These are phyloP conservation scores for Pygocentrus nattereri DNA, from an alignment of 2,797 vertebrate species.

Conservation along the genomic window DNA sequence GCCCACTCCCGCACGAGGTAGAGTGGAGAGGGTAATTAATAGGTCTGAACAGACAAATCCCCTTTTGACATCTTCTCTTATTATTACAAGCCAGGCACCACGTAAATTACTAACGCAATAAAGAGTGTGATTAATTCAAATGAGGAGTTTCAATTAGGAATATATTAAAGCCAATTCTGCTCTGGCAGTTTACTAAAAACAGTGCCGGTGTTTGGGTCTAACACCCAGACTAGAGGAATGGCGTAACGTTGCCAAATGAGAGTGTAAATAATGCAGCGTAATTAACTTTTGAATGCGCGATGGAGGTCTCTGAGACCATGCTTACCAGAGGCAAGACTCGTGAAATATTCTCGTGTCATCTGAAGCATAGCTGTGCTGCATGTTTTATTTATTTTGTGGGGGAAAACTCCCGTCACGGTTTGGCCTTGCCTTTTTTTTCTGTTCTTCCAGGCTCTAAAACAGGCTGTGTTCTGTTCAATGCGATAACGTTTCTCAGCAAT, in stretches of 20 bases:
- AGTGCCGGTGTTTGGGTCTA: slow-evolving; percentile 26
- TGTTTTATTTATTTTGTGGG: slow-evolving; percentile 12
- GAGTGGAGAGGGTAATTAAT: slow-evolving; percentile 60
- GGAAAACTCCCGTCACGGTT: neutral
- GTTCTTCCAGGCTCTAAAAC: slow-evolving; percentile 23
- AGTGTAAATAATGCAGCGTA: slow-evolving; percentile 42
- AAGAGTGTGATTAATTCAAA: slow-evolving; percentile 64
- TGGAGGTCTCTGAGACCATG: slow-evolving; percentile 22
- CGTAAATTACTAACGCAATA: slow-evolving; percentile 66
- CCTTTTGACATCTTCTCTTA: slow-evolving; percentile 54
- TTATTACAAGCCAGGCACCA: slow-evolving; percentile 48
- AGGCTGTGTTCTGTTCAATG: slow-evolving; percentile 29
- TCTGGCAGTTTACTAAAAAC: slow-evolving; percentile 34
- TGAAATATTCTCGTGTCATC: slow-evolving; percentile 17
- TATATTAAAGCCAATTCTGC: slow-evolving; percentile 37
- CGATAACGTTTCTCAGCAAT: slow-evolving; percentile 27
- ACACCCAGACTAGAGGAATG: slow-evolving; percentile 15
- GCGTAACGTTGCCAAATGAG: slow-evolving; percentile 22
- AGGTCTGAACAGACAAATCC: slow-evolving; percentile 64
- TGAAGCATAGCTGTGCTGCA: neutral
- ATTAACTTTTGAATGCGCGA: slow-evolving; percentile 50
- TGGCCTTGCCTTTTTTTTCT: neutral
- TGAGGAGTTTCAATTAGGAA: slow-evolving; percentile 56
- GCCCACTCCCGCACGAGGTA: slow-evolving; percentile 27
- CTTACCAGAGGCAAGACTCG: slow-evolving; percentile 28